Base-by-base conservation (phyloP, 2,888 invertebrate genomes). In the Bombylius discolor region DNA sequence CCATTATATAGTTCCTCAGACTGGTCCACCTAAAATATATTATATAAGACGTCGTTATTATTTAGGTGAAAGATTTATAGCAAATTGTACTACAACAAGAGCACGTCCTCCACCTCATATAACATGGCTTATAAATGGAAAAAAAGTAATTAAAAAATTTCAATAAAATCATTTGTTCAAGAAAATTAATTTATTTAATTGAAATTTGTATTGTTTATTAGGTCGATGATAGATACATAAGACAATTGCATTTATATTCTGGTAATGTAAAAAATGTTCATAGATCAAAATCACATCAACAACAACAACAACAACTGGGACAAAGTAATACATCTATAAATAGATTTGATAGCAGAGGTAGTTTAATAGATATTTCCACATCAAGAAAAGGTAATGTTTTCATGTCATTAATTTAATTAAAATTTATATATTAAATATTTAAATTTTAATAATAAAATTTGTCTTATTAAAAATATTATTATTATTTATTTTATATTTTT, bases 111-210 rank as follows among this genome's bases (percentile, higher is more conserved):
- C 83, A 55, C 83, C 85, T 45, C 80, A 83, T 66, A 78, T 85
- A 66, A 83, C 82, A 59, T 85, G 85, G 85, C 76, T 84, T 64
- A 82, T 85, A 68, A 85, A 85, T 71, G 81, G 81, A 63, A 78
- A 81, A 72, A 81, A 82, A 79, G 85, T 84, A 68, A 65, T 49
- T 54, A 39, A 7, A 36, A 36, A 36, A 23, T 23, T 23, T 23
- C 23, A 23, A 23, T 23, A 23, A 23, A 23, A 23, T 23, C 23
- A 23, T 23, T 23, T 23, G 23, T 23, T 23, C 23, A 23, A 23
- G 23, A 23, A 23, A 23, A 23, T 23, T 23, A 23, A 23, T 23
- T 23, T 23, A 23, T 2, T 23, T 23, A 23, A 23, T 23, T 23
- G 23, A 23, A 23, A 23, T 23, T 1, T 23, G 23, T 23, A n/a